These are phyloP conservation scores for Mesitornis unicolor DNA, from an alignment of 2,113 vertebrate genomes.

Conservation along the genomic window DNA sequence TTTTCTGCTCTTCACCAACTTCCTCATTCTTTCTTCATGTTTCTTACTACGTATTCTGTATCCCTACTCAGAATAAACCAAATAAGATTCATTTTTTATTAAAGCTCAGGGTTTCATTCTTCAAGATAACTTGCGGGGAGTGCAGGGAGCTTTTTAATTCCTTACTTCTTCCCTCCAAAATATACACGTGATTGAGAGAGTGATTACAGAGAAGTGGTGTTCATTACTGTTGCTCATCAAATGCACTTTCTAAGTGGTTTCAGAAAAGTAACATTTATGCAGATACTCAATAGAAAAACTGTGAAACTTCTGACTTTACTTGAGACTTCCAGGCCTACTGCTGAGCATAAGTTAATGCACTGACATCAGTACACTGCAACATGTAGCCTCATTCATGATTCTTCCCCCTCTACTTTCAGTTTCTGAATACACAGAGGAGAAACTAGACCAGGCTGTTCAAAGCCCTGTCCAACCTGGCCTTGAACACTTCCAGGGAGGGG, in stretches of 20 bases:
- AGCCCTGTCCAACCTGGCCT: no score
- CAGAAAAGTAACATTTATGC: background rate
- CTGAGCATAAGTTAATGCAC: background rate
- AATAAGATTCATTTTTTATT: background rate
- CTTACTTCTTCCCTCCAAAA: background rate
- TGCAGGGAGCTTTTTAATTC: background rate
- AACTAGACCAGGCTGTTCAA: no score
- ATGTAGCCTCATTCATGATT: background rate
- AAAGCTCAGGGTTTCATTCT: background rate
- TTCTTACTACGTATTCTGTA: background rate
- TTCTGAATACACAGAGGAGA: background rate
- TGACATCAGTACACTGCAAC: background rate
- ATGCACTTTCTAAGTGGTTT: background rate
- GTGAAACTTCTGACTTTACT: background rate
- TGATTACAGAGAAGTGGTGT: background rate
- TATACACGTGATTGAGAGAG: background rate
- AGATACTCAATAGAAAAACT: background rate
- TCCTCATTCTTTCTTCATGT: background rate
- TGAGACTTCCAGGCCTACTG: background rate
- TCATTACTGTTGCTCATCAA: background rate
- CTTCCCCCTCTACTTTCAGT: background rate
- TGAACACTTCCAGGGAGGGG: no score
- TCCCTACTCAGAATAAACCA: background rate
- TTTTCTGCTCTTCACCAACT: background rate
- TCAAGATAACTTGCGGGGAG: background rate